Evolutionary conservation across 1,140 invertebrate species (phyloP), one percentile per base, ranked within the genome.

Genomic region (Drosophila sulfurigaster): DNA sequence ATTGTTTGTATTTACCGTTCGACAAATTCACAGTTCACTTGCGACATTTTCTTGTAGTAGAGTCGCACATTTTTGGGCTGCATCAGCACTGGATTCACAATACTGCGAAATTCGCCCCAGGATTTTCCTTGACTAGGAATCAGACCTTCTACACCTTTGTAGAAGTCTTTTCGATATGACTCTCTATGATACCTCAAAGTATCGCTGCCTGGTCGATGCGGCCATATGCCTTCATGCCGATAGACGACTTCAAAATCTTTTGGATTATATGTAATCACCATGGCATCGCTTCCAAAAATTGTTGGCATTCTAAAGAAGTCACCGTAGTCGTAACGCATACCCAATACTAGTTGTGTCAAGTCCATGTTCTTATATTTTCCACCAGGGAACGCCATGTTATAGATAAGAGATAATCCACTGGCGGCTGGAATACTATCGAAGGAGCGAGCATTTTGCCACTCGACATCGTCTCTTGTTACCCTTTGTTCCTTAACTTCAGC

Each of bases 31-130:
- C 60, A 30, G 20, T 93, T 93, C 0, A 94, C 93, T 58, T 93
- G 82, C 3, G 93, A 93, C 57, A 94, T 79, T 41, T 87, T 90
- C 35, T 79, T 78, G 7, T 81, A 80, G 58, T 94, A 94, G 1
- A 93, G 35, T 69, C 92, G 91, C 1, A 94, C 92, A 30, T 91
- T 94, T 67, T 93, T 94, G 0, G 93, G 93, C 30, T 94, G 92
- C 76, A 94, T 77, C 66, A 94, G 73, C 2, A 94, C 91, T 4
- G 93, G 93, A 60, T 94, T 94, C 0, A 94, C 93, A 5, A 60
- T 64, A 20, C 74, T 70, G 4, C 91, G 86, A 28, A 92, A 88
- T 1, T 91, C 77, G 0, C 69, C 77, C 91, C 91, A 92, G 1
- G 46, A 1, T 49, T 91, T 78, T 0, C 79, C 91, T 25, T 91